phyloP scores from a whole-genome alignment of 2,888 invertebrate genomes.

The Sarcophaga carnaria region DNA sequence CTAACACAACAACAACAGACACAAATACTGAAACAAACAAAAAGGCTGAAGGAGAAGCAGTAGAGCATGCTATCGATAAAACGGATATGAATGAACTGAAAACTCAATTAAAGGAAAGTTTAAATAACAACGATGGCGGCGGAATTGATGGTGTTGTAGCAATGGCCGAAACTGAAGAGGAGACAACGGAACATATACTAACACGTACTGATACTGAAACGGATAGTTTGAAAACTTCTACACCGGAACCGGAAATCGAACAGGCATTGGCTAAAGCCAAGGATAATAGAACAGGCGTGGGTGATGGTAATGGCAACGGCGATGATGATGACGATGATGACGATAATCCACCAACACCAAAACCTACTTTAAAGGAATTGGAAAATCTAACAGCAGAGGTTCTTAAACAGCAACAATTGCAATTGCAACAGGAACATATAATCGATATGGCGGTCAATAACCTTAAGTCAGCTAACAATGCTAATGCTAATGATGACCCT shows the following conservation, averaged over 20 bases:
- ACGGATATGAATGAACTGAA: slow-evolving; percentile 36
- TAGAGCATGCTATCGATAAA: slow-evolving; percentile 12
- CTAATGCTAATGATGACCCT: not conserved
- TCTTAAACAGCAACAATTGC: slow-evolving; percentile 35
- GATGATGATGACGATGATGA: slow-evolving; percentile 67
- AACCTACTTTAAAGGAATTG: slow-evolving; percentile 78
- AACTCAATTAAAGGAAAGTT: slow-evolving; percentile 42
- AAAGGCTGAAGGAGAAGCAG: not conserved
- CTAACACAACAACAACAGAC: not conserved
- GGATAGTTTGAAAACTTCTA: slow-evolving; percentile 80
- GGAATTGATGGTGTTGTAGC: not conserved
- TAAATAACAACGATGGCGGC: slow-evolving; percentile 16
- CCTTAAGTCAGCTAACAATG: slow-evolving; percentile 3
- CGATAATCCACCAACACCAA: slow-evolving; percentile 78
- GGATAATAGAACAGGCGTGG: slow-evolving; percentile 4
- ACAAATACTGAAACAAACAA: not conserved
- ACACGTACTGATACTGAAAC: slow-evolving; percentile 74
- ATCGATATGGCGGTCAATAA: slow-evolving; percentile 51
- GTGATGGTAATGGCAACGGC: slow-evolving; percentile 66
- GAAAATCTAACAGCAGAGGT: slow-evolving; percentile 71
- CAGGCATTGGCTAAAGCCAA: slow-evolving; percentile 76
- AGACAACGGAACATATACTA: slow-evolving; percentile 5
- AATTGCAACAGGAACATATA: slow-evolving; percentile 2
- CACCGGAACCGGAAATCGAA: slow-evolving; percentile 81
- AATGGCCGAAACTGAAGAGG: not conserved